Conservation (phyloP, 2,888 invertebrate species). For the Leucophenga maculata region DNA sequence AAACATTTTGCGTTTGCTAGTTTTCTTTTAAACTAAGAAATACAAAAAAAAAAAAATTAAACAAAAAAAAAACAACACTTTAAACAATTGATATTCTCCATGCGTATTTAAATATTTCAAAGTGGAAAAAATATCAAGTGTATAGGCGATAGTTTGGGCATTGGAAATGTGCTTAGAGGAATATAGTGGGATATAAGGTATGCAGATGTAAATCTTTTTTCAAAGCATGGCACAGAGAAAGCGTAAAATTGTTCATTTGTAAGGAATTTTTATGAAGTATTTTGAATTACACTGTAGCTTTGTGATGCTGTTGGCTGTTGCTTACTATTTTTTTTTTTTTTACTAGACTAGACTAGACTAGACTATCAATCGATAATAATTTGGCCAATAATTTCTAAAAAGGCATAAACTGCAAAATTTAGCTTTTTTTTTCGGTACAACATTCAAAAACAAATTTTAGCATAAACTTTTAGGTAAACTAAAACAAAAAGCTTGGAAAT, state of each 20-base stretch:
- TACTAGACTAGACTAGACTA: too few species aligned
- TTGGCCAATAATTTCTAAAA: not conserved
- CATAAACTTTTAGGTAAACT: not conserved
- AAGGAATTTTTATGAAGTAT: not conserved
- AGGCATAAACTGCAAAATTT: not conserved
- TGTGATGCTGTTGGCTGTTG: slow-evolving; percentile 20
- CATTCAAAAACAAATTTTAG: not conserved
- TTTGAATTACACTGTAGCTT: slow-evolving; percentile 6
- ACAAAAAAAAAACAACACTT: slow-evolving; percentile 58
- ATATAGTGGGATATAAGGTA: not conserved
- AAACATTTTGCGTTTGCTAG: slow-evolving; percentile 57
- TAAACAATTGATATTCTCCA: slow-evolving; percentile 68
- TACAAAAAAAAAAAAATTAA: slow-evolving; percentile 56
- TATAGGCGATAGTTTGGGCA: not conserved
- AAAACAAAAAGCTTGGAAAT: not conserved
- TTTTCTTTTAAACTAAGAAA: slow-evolving; percentile 63
- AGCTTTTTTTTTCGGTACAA: not conserved
- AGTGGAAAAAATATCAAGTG: slow-evolving; percentile 60
- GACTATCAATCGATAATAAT: not conserved
- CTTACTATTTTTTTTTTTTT: too few species aligned
- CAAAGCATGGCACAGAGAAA: not conserved
- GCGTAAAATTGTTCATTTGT: not conserved
- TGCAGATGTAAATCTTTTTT: not conserved
- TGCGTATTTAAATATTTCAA: slow-evolving; percentile 59
- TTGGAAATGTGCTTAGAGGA: not conserved